Evolutionary conservation across 1,140 invertebrate species (phyloP), one percentile per base, ranked within the genome.

Genomic region (Heliothis virescens): DNA sequence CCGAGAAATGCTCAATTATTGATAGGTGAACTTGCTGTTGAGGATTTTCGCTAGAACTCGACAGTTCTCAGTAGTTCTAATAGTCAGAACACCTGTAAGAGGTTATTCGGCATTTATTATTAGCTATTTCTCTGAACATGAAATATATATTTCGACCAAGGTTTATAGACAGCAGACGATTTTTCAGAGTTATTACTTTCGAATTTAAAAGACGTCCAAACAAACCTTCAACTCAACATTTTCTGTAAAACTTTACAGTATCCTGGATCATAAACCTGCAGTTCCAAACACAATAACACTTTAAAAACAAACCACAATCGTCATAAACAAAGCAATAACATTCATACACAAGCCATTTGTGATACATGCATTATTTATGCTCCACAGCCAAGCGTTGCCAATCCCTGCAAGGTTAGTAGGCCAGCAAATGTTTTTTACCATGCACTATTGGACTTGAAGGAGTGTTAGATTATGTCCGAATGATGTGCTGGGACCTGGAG

Each of bases 391-490:
- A 26, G n/a, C 53, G 60, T 47, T 65, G 74, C 74, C 74, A 65
- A 60, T 48, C 47, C 72, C n/a, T 10, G 72, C 72, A 74, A 74
- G 62, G 60, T 78, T 78, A 78, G 29, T 47, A 41, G 65, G 59
- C 50, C 57, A 65, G 26, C 48, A 73, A 76, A 63, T 74, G 72
- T 62, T 79, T 76, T 82, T 82, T 79, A 16, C 26, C 26, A 81
- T 82, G 80, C 67, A 78, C 69, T 73, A 85, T 77, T 85, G 82
- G 76, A 77, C 65, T 71, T 80, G 79, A 81, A 86, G 81, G 81
- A 81, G 86, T 83, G 76, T 69, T 73, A 86, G 85, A 86, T 86
- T 86, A 82, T 82, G 85, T 82, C 79, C 62, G 81, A 82, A 86
- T 84, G 87, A 88, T 85, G 79, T 82, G 84, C 83, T 72, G 50